A percentile compares a stretch with the other conserved stretches of the same genome.
These are phyloP conservation scores for Thymelicus sylvestris DNA, from an alignment of 2,888 invertebrate genomes.

Conservation along the genomic window DNA sequence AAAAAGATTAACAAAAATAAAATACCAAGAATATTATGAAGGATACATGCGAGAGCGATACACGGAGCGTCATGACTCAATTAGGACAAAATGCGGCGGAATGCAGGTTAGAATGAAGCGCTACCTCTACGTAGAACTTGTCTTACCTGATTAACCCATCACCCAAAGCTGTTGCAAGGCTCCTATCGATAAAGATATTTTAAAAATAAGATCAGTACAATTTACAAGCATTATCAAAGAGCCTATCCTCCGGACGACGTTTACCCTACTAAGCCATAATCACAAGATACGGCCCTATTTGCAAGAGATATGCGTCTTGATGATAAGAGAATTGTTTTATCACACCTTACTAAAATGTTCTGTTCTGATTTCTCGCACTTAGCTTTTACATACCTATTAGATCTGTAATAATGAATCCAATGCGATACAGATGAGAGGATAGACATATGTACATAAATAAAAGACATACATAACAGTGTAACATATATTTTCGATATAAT, in stretches of 20 bases:
- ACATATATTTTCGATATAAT: slow-evolving; percentile 81
- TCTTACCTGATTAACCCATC: slow-evolving; percentile 78
- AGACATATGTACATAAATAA: slow-evolving; percentile 67
- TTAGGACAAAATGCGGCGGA: slow-evolving; percentile 61
- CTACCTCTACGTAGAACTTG: slow-evolving; percentile 51
- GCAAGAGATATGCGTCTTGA: slow-evolving; percentile 56
- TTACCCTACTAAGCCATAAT: slow-evolving; percentile 48
- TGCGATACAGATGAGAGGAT: slow-evolving; percentile 43
- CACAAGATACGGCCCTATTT: slow-evolving; percentile 58
- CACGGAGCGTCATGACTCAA: slow-evolving; percentile 44
- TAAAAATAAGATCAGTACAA: slow-evolving; percentile 50
- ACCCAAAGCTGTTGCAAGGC: slow-evolving; percentile 68
- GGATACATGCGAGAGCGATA: slow-evolving; percentile 45
- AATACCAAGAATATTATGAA: slow-evolving; percentile 39
- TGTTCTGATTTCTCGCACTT: slow-evolving; percentile 46
- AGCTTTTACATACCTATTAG: slow-evolving; percentile 19
- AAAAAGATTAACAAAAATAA: slow-evolving; percentile 38
- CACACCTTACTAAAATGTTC: slow-evolving; percentile 44
- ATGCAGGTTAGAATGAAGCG: slow-evolving; percentile 65
- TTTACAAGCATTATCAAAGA: slow-evolving; percentile 45
- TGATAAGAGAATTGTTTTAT: slow-evolving; percentile 49
- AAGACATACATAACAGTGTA: slow-evolving; percentile 78
- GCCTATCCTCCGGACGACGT: slow-evolving; percentile 45
- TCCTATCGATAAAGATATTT: slow-evolving; percentile 50
- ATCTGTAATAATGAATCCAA: slow-evolving; percentile 26